A percentile compares a stretch with the other conserved stretches of the same genome.
Conservation (phyloP, 2,888 invertebrate genomes). For the Halictus quadricinctus region DNA sequence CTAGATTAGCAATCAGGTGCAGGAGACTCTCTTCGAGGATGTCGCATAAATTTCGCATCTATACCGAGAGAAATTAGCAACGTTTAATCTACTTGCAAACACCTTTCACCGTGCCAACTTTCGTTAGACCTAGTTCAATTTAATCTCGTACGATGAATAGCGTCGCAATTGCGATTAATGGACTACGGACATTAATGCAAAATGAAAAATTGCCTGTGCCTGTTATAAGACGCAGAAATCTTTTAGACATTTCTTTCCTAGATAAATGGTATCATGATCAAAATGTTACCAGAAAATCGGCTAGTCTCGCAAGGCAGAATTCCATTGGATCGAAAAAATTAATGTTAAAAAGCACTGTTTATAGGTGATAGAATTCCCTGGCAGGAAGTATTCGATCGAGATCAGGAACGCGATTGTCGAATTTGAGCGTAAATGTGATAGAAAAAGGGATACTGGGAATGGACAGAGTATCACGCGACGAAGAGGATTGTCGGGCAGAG, state of each 20-base stretch:
- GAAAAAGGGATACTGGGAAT: background rate
- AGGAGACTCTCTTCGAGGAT: background rate
- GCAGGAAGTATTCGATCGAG: background rate
- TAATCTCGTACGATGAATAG: background rate
- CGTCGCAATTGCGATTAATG: background rate
- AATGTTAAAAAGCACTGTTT: background rate
- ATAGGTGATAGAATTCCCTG: background rate
- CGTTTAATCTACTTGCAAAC: background rate
- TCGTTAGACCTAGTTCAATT: background rate
- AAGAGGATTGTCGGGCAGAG: slow-evolving; percentile 14
- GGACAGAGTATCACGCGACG: background rate
- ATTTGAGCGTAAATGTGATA: background rate
- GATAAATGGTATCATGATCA: no score
- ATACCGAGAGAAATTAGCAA: slow-evolving; percentile 5
- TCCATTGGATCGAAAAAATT: background rate
- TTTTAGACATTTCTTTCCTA: background rate
- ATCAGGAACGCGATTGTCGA: background rate
- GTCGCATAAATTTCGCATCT: background rate
- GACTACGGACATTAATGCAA: background rate
- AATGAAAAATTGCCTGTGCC: background rate
- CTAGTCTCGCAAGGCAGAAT: no score
- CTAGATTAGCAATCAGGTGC: background rate
- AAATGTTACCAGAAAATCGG: no score
- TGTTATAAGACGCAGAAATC: background rate
- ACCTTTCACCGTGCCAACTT: background rate